phyloP scores from a whole-genome alignment of 2,888 invertebrate genomes.

The Osedax frankpressi region DNA sequence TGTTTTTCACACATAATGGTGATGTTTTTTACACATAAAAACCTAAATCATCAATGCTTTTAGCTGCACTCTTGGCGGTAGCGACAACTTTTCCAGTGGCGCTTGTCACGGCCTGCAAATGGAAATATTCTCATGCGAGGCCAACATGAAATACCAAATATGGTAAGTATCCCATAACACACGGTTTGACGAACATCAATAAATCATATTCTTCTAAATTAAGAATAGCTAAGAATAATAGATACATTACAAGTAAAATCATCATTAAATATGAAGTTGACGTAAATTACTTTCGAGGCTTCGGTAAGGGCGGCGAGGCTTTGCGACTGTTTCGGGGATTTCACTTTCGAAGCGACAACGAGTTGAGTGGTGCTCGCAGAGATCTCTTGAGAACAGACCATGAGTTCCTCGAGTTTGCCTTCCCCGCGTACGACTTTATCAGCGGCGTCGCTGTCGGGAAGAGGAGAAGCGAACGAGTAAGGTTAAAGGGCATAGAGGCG shows the following conservation, averaged over 20 bases:
- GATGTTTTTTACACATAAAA: constrained; percentile 25
- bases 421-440: constrained; percentile 70
- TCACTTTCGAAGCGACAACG: constrained; percentile 85
- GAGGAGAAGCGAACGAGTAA: background rate
- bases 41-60: constrained; percentile 72
- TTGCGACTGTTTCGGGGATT: constrained; percentile 70
- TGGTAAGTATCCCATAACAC: too few species aligned
- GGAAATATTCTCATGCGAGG: too few species aligned
- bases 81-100: constrained; percentile 86
- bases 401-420: constrained; percentile 78
- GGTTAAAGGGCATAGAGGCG: background rate
- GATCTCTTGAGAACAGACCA: constrained; percentile 91
- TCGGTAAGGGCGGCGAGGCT: constrained; percentile 67
- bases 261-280: too few species aligned
- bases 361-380: constrained; percentile 90
- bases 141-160: too few species aligned
- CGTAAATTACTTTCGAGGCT: constrained; percentile 69
- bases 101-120: constrained; percentile 59
- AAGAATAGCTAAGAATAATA: too few species aligned
- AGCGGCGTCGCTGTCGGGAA: constrained; percentile 62
- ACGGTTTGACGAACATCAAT: too few species aligned
- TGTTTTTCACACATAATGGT: background rate
- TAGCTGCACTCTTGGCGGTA: constrained; percentile 75
- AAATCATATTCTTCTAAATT: too few species aligned
- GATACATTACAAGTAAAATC: too few species aligned